These are phyloP conservation scores for Gephyroberyx darwinii DNA, from an alignment of 2,797 vertebrate species.

Conservation along the genomic window DNA sequence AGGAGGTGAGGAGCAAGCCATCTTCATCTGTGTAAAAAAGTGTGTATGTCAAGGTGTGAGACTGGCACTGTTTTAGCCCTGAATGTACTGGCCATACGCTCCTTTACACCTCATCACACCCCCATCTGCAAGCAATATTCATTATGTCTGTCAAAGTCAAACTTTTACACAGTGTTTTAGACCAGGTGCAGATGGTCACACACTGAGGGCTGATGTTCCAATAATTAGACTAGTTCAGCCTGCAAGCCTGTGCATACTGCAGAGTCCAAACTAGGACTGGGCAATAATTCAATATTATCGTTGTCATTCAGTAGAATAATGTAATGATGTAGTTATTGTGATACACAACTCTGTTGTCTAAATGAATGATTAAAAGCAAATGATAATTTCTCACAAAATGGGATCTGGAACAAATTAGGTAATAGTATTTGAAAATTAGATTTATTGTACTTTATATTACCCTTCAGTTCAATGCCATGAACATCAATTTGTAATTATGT, in stretches of 20 bases:
- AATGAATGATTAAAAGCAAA: too few relatives aligned
- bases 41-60: conserved; percentile 19
- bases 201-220: conserved; percentile 10
- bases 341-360: too few relatives aligned
- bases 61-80: not conserved
- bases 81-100: not conserved
- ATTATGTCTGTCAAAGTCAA: conserved; percentile 29
- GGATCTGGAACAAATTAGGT: too few relatives aligned
- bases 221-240: conserved; percentile 24
- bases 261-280: too few relatives aligned
- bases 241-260: conserved; percentile 10
- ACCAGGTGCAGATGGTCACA: conserved; percentile 3
- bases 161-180: conserved; percentile 16
- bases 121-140: conserved; percentile 5
- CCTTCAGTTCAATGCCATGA: too few relatives aligned
- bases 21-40: not conserved
- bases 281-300: too few relatives aligned
- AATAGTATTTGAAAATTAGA: too few relatives aligned
- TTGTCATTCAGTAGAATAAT: too few relatives aligned
- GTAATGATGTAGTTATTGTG: too few relatives aligned
- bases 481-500: too few relatives aligned
- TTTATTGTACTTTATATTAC: too few relatives aligned
- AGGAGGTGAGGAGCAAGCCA: conserved; percentile 85
- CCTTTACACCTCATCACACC: conserved; percentile 24
- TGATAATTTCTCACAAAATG: too few relatives aligned